Evolutionary conservation across 2,797 vertebrate genomes (phyloP), one percentile per base, ranked within the genome.

Genomic region (Rhinichthys osculus): DNA sequence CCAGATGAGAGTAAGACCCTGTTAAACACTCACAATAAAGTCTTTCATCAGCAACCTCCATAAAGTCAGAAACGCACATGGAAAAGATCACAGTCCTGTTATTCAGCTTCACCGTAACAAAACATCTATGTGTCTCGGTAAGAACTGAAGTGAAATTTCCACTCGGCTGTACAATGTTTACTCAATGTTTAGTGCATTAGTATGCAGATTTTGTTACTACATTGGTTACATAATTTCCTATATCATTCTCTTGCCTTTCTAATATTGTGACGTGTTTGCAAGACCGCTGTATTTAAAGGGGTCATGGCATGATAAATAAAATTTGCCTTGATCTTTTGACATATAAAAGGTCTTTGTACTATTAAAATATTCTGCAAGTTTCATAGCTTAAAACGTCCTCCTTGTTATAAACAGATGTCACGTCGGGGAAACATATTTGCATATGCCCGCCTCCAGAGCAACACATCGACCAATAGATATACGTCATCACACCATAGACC

Each of bases 1-100:
- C 97, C 98, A 0, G 97, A 99, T 0, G 96, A 97, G 87, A 96
- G 96, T 97, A 92, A 95, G 88, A 81, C 9, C 3, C 17, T 21
- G 72, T 52, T 23, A 54, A 19, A 54, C 50, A 35, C 27, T 30
- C n/a, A 62, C 4, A 27, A 14, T 74, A 11, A 50, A 74, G 16
- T 1, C 54, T 30, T 30, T 71, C 21, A 72, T 14, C 9, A 40
- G 38, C 9, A 21, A 8, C 21, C 21, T 13, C 23, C 13, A 27
- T 54, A 13, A 33, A 6, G 9, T 54, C 47, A 23, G 27, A 76
- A 76, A 50, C 0, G 1, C 7, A 50, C 27, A 30, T 73, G 4
- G 9, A 27, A 27, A 72, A 27, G 13, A 70, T 40, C 21, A 70
- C 19, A 27, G 70, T 27, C 47, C 21, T 44, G 13, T 44, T 0